Conservation (phyloP, 2,797 vertebrate species). For the Thalassophryne amazonica region DNA sequence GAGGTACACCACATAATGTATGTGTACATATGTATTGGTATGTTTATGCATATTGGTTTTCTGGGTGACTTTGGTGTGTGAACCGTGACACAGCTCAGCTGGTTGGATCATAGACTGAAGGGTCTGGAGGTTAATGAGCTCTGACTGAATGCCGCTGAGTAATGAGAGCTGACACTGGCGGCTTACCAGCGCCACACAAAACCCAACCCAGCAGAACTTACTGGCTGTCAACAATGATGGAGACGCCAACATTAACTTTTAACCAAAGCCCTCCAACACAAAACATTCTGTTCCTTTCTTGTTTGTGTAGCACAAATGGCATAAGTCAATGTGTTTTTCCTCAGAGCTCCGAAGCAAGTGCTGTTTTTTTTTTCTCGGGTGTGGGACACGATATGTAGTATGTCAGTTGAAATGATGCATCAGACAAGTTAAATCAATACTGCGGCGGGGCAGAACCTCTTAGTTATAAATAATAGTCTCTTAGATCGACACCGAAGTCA, state of each 20-base stretch:
- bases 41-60: too few relatives aligned
- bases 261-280: not conserved
- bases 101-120: too few relatives aligned
- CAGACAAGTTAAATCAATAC: conserved; percentile 31
- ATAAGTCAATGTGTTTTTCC: conserved; percentile 1
- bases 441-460: conserved; percentile 22
- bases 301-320: conserved; percentile 7
- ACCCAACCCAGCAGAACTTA: not conserved
- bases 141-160: conserved; percentile 33
- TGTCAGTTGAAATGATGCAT: conserved; percentile 15
- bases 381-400: not conserved
- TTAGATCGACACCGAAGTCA: conserved; percentile 15
- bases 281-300: not conserved
- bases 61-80: too few relatives aligned
- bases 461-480: conserved; percentile 33
- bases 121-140: conserved; percentile 54
- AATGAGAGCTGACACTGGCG: conserved; percentile 48
- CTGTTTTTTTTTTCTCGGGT: conserved; percentile 5
- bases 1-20: too few relatives aligned
- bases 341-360: not conserved
- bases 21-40: too few relatives aligned
- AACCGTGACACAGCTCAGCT: too few relatives aligned
- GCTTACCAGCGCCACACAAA: conserved; percentile 5
- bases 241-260: not conserved
- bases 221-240: conserved; percentile 37